Evolutionary conservation across 2,113 vertebrate species (phyloP), one percentile per base, ranked within the genome.

Genomic region (Crotalus helleri): DNA sequence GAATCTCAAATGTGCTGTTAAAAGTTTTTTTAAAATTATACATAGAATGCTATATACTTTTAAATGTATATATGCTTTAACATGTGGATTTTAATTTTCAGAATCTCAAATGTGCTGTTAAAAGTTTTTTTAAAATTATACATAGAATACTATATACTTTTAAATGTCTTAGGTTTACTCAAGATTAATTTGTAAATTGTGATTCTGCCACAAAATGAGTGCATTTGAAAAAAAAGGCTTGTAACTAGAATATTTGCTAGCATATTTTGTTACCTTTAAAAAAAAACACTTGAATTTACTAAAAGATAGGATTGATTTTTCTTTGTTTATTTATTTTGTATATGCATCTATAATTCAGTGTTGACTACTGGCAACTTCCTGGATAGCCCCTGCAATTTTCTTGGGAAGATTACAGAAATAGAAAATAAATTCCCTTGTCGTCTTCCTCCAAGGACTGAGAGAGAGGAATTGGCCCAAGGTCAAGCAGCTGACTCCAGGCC

Each of bases 101-200:
- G 93, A 92, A 95, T 87, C 88, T 23, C 64, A 96, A 93, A 29
- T 61, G 93, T 88, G 74, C 11, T 86, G 85, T 81, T 26, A 57
- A 81, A 85, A 33, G 59, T 92, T 92, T 95, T 92, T 95, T 89
- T 95, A 9, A 87, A 94, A 89, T 53, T 54, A 53, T 55, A 39
- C 15, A 44, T 4, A 86, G 55, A 89, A n/a, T 17, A 58, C 15
- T 46, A 46, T 85, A 89, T 57, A 49, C 11, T 24, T 29, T 44
- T 15, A 95, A 95, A 89, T 86, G 92, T 89, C 89, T 88, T 53
- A 88, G 92, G 90, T 93, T 91, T 92, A 88, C 92, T 95, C 94
- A 61, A 91, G 90, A 88, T 95, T 95, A 95, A 93, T 93, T 96
- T 95, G 91, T 93, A 33, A 53, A 93, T 93, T 93, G 95, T 88